Evolutionary conservation across 2,888 invertebrate species (phyloP), one percentile per base, ranked within the genome.

Genomic region (Nomada fabriciana): DNA sequence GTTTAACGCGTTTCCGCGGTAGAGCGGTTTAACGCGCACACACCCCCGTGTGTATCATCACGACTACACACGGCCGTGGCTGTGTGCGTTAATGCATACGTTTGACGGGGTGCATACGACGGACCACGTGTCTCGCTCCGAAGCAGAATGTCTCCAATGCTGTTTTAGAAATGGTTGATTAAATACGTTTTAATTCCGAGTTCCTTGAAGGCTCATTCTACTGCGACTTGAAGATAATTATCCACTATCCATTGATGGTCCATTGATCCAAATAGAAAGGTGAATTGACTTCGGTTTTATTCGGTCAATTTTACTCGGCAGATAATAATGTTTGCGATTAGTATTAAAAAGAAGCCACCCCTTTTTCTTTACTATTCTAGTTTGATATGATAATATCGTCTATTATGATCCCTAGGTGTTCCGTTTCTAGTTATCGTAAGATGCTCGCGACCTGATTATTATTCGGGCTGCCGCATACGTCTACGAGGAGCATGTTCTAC

Each of bases 1-100:
- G 82, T 88, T 88, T 88, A 88, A 88, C 88, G 88, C 88, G 88
- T 88, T 88, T 88, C 86, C 88, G 88, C 80, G 88, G 88, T 83
- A 82, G 85, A 88, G 84, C 88, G 87, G 87, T 88, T 88, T 88
- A 87, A 85, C 87, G 83, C 83, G 82, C 83, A 64, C 81, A 80
- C 76, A 83, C 42, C 71, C 52, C 70, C 63, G 59, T 67, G 64
- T 84, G 76, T 68, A 70, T 64, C 52, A 70, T 53, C 69, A 65
- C 69, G 36, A 63, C 53, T 23, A 53, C 36, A 63, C 70, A 61
- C 20, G 29, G 20, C 7, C 11, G 5, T 15, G 43, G 25, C 2
- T 50, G 55, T 57, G 57, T 18, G 55, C 20, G 55, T 29, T 64
- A 29, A 47, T 29, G 55, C 65, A 43, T 43, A 65, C 65, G 74